A percentile compares a stretch with the other conserved stretches of the same genome.
Evolutionary conservation across 2,888 invertebrate species (phyloP).

Genomic region (Drosophila subquinaria): DNA sequence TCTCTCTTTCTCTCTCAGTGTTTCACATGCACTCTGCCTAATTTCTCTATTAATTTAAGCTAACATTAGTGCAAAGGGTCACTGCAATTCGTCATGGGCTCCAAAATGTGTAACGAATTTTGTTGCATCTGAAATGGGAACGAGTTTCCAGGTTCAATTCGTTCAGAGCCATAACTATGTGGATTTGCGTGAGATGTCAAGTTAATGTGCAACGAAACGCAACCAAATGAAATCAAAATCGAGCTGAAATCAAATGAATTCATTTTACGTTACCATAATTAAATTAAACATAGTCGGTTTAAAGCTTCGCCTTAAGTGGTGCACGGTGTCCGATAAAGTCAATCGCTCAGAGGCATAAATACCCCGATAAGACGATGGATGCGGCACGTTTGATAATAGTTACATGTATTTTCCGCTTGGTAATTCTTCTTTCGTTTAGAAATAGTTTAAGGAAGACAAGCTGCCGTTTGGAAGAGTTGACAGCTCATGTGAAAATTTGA

Average conservation of each 20-base stretch:
- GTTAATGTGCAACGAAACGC: constrained; percentile 34
- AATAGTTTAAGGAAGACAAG: constrained; percentile 10
- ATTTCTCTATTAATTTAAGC: constrained; percentile 79
- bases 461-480: constrained; percentile 29
- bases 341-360: constrained; percentile 73
- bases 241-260: constrained; percentile 62
- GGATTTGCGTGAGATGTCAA: constrained; percentile 68
- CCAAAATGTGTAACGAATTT: constrained; percentile 66
- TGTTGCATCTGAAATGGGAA: constrained; percentile 49
- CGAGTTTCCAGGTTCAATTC: constrained; percentile 56
- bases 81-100: constrained; percentile 70
- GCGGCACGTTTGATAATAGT: constrained; percentile 73
- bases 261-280: constrained; percentile 77
- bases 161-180: constrained; percentile 76
- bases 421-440: neutral
- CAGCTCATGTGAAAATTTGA: constrained; percentile 21
- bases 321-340: constrained; percentile 58
- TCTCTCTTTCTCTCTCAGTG: constrained; percentile 8
- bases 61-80: constrained; percentile 57
- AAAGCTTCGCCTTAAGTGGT: constrained; percentile 64
- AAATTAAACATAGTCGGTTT: constrained; percentile 67
- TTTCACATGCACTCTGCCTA: constrained; percentile 59
- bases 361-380: constrained; percentile 73
- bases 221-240: constrained; percentile 47
- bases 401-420: constrained; percentile 10